Base-by-base conservation (phyloP, 2,797 vertebrate genomes). In the Oreonectes daqikongensis region DNA sequence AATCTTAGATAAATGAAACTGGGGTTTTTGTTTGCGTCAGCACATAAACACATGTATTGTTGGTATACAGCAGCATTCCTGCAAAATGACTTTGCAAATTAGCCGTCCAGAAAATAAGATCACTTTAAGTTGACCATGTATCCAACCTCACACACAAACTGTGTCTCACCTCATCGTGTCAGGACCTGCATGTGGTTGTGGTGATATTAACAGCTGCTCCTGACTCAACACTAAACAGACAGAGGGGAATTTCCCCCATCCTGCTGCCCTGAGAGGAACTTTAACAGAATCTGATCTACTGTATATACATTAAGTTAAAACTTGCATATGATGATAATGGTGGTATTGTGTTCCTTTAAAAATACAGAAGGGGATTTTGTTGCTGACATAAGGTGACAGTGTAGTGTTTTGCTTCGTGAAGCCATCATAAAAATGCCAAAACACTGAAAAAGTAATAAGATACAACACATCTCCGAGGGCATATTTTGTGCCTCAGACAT, bases 211-310 rank as follows among this genome's bases (percentile, higher is more conserved):
- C 68, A 77, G 72, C 52, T 72, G 67, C 61, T 57, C 67, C 69
- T 82, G 78, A 84, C 83, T 84, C 83, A 82, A 59, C 46, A 84
- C 83, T 84, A 80, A 82, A 59, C 46, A 61, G 69, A 22, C 20
- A 5, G 5, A 44, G 9, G 32, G 12, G 57, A 60, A 70, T 70
- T 69, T 69, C 38, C 59, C 57, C 14, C 22, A 67, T 40, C 11
- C 66, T 32, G 18, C 46, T 53, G 18, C 18, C 7, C 35, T 5
- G 1, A 70, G 20, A 77, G 32, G 12, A 63, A 28, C 30, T 40
- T 28, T 52, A 4, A n/a, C 57, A 60, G 28, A 28, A 60, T 35
- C 28, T 35, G 18, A 48, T 20, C 6, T 38, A n/a, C n/a, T n/a
- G n/a, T n/a, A 59, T 50, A 35, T 67, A 18, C 18, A 12, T 55